These are phyloP conservation scores for Chiloscyllium plagiosum DNA, from an alignment of 2,113 vertebrate genomes.

Conservation along the genomic window DNA sequence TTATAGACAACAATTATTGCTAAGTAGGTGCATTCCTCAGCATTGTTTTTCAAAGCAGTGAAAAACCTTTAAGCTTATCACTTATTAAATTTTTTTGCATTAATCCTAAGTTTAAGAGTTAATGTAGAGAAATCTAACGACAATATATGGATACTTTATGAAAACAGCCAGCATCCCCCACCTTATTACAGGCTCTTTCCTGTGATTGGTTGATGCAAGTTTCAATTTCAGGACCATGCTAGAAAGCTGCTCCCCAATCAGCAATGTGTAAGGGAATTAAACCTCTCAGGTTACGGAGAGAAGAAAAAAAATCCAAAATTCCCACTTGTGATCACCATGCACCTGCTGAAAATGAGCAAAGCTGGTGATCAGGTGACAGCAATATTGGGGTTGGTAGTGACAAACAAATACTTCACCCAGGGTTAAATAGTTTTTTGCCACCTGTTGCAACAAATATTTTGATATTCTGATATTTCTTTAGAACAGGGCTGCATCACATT, in stretches of 20 bases:
- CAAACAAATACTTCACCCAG: too few species aligned
- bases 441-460: too few species aligned
- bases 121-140: background rate
- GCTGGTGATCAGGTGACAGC: background rate
- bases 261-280: background rate
- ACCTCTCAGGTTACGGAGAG: background rate
- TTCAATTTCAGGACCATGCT: background rate
- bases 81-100: background rate
- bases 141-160: background rate
- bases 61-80: background rate
- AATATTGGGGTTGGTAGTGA: background rate
- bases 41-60: background rate
- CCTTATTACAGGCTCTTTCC: background rate
- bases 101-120: background rate
- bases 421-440: too few species aligned
- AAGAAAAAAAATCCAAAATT: background rate
- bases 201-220: background rate
- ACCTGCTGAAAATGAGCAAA: background rate
- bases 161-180: background rate
- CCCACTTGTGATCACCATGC: background rate
- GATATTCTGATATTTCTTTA: too few species aligned
- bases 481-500: too few species aligned
- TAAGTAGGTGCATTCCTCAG: background rate
- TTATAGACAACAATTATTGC: background rate
- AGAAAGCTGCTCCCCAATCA: background rate